Base-by-base conservation (phyloP, 2,888 invertebrate genomes). In the Xestia rhomboidea region DNA sequence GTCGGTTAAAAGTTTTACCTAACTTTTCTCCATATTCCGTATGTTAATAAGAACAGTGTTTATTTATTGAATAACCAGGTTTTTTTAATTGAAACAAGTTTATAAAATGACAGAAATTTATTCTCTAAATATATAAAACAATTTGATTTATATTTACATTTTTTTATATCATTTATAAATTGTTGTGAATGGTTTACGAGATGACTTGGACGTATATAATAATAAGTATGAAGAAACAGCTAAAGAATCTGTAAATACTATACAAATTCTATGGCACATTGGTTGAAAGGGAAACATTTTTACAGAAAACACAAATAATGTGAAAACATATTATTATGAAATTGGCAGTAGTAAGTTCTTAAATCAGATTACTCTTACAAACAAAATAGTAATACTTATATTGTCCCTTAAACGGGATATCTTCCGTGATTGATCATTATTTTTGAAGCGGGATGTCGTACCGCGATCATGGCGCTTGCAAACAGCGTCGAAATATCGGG, bases 101-200 rank as follows among this genome's bases (percentile, higher is more conserved):
- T n/a, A 82, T 89, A 88, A 85, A 91, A 92, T 93, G 92, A 93
- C 91, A 93, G 91, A 92, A 92, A 93, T 96, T 95, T 95, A 95
- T 93, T 96, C 90, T 94, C 94, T 94, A 95, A 94, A 95, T 93
- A 93, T 95, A 95, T 95, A 95, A 95, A 95, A 95, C 90, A 92
- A 94, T 94, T 88, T 94, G 92, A 93, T 95, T 93, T 87, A 86
- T 93, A 94, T 94, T 92, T 93, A 93, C 92, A 94, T 66, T 73
- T 77, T 70, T 49, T 77, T 54, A 79, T 68, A 67, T 84, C 13
- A 18, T 84, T 70, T 68, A 71, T 77, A 60, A 76, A 80, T 79
- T 80, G 66, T 70, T 81, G 57, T 81, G 74, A 75, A 76, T 63
- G 13, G 69, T 80, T 79, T 68, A 79, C 66, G 49, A 89, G 63